A percentile compares a stretch with the other conserved stretches of the same genome.
phyloP scores from a whole-genome alignment of 2,797 vertebrate genomes.

The Enteromius treurensis region DNA sequence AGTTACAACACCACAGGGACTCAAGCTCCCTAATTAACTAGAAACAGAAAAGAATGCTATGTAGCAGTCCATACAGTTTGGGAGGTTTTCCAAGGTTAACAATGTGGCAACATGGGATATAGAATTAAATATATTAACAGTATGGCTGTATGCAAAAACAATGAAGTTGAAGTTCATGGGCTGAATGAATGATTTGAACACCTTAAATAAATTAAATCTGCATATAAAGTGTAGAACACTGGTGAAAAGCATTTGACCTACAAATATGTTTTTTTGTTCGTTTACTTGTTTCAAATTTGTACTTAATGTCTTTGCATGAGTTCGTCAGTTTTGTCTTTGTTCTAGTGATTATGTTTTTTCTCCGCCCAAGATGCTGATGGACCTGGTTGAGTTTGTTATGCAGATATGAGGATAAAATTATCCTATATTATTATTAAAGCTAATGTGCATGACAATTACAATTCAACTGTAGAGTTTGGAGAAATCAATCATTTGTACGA shows the following conservation, averaged over 20 bases:
- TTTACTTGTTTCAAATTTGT: background rate
- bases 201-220: background rate
- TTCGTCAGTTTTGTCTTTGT: background rate
- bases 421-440: too few species aligned
- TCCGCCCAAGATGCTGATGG: background rate
- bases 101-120: constrained; percentile 15
- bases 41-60: background rate
- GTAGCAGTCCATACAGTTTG: background rate
- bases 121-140: constrained; percentile 1
- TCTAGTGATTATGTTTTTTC: too few species aligned
- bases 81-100: constrained; percentile 20
- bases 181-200: constrained; percentile 8
- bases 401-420: constrained; percentile 62
- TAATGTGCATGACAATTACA: constrained; percentile 68
- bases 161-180: background rate
- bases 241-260: background rate
- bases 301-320: background rate
- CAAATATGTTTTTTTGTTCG: background rate
- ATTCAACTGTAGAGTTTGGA: constrained; percentile 64
- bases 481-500: constrained; percentile 84
- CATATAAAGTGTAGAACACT: background rate
- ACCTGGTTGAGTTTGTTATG: constrained; percentile 1
- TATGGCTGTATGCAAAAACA: background rate
- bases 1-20: constrained; percentile 16
- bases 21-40: constrained; percentile 5